A percentile compares a stretch with the other conserved stretches of the same genome.
Conservation (phyloP, 2,113 vertebrate species). For the Trochalopteron elliotii region DNA sequence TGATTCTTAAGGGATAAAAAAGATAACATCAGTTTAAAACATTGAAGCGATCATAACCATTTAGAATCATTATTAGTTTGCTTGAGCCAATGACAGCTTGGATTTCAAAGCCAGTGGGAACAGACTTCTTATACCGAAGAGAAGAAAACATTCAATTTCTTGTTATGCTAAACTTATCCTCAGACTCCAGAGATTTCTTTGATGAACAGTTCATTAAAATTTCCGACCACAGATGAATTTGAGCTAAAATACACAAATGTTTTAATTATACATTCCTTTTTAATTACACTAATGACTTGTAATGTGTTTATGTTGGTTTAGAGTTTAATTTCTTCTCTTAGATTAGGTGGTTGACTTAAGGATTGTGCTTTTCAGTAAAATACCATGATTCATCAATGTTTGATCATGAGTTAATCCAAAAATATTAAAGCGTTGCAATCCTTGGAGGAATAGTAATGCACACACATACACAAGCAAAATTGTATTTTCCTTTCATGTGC, state of each 20-base stretch:
- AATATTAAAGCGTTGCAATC: conserved; percentile 66
- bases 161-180: conserved; percentile 82
- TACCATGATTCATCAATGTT: conserved; percentile 80
- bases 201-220: conserved; percentile 86
- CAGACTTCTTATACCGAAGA: conserved; percentile 60
- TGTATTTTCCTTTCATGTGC: not conserved
- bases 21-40: conserved; percentile 85
- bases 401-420: conserved; percentile 80
- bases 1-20: conserved; percentile 84
- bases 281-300: conserved; percentile 87
- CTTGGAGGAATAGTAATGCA: conserved; percentile 56
- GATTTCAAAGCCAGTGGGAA: conserved; percentile 73
- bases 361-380: conserved; percentile 81
- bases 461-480: not conserved
- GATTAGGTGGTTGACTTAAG: conserved; percentile 83
- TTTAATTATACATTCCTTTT: conserved; percentile 87
- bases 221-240: conserved; percentile 78
- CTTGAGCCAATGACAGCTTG: conserved; percentile 77
- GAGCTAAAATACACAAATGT: conserved; percentile 86
- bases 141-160: conserved; percentile 78
- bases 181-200: conserved; percentile 79
- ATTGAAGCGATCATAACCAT: conserved; percentile 80
- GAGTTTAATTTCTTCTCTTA: conserved; percentile 85
- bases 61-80: conserved; percentile 86
- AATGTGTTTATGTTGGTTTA: conserved; percentile 86